A percentile compares a stretch with the other conserved stretches of the same genome.
These are phyloP conservation scores for Manis javanica DNA, from an alignment of 2,797 vertebrate species.

Conservation along the genomic window DNA sequence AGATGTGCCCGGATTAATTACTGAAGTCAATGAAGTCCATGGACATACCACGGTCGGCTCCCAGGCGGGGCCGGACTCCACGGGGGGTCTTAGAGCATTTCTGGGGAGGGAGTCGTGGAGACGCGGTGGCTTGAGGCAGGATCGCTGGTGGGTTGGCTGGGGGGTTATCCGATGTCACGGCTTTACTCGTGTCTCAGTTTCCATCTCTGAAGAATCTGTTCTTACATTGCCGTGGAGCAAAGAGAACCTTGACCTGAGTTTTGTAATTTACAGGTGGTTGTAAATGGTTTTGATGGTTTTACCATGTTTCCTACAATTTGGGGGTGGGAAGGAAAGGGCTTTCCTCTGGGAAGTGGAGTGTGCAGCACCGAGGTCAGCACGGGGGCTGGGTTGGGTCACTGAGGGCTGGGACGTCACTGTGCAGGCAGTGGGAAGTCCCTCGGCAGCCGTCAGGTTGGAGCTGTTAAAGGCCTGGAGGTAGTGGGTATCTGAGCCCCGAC, in stretches of 20 bases:
- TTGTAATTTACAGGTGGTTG: neutral
- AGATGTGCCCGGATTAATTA: neutral
- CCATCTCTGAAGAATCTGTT: neutral
- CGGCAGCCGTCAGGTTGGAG: rapidly evolving
- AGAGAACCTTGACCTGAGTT: neutral
- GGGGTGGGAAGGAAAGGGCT: neutral
- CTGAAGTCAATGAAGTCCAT: rapidly evolving
- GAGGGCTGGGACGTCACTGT: rapidly evolving
- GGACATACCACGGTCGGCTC: rapidly evolving
- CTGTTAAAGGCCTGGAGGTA: rapidly evolving
- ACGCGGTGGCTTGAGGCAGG: rapidly evolving
- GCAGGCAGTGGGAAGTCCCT: rapidly evolving
- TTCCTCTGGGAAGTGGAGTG: neutral
- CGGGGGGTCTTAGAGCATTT: rapidly evolving
- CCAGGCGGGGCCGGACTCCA: neutral
- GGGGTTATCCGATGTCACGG: rapidly evolving
- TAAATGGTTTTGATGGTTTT: rapidly evolving
- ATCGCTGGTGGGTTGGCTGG: rapidly evolving
- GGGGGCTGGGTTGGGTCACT: no score
- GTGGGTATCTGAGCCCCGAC: no score
- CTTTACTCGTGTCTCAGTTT: neutral
- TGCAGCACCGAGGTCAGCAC: rapidly evolving
- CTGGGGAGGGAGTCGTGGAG: rapidly evolving
- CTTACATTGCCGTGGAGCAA: rapidly evolving
- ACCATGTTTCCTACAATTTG: neutral